Evolutionary conservation across 2,888 invertebrate species (phyloP), one percentile per base, ranked within the genome.

Genomic region (Brachylomia viminalis): DNA sequence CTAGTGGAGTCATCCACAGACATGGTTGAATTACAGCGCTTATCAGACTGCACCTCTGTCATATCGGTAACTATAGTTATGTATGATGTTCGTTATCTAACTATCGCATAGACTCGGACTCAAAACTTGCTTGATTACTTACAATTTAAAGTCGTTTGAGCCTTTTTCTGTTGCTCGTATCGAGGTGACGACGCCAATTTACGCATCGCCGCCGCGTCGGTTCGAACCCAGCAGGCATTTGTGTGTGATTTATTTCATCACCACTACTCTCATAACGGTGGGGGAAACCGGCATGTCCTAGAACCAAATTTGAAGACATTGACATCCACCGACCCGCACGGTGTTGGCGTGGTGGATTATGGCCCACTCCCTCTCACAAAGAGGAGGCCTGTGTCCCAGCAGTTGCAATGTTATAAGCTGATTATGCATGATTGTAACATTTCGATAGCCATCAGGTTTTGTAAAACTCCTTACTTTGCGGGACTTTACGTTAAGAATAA

Each of bases 1-100:
- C 2, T 15, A 23, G n/a, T 47, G 15, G 47, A n/a, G 30, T 49
- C 54, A 56, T 20, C 38, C 38, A 1, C 52, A 54, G n/a, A 80
- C 47, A 38, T 47, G n/a, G 6, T 80, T 10, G 54, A 42, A n/a
- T 71, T 79, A 47, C 62, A 17, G 0, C 23, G 13, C 54, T 77
- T 77, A 77, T 77, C 72, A 15, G 5, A 30, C 77, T 77, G 80
- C 77, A 80, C 77, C 77, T 80, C 3, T 47, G 54, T 72, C 13
- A 0, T 77, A 61, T 61, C 59, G 33, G 23, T 45, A 8, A 17
- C 11, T 59, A 27, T 30, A 52, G 13, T 62, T 30, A 4, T 47
- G 38, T 77, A 15, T 30, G n/a, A 54, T 20, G 15, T 33, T 2
- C 15, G 33, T 71, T 80, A 80, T 77, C 80, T 61, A 20, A 38